Percentiles rank a stretch among this genome's conserved stretches.
Conservation (phyloP, 2,888 invertebrate genomes). For the Eulithis testata region DNA sequence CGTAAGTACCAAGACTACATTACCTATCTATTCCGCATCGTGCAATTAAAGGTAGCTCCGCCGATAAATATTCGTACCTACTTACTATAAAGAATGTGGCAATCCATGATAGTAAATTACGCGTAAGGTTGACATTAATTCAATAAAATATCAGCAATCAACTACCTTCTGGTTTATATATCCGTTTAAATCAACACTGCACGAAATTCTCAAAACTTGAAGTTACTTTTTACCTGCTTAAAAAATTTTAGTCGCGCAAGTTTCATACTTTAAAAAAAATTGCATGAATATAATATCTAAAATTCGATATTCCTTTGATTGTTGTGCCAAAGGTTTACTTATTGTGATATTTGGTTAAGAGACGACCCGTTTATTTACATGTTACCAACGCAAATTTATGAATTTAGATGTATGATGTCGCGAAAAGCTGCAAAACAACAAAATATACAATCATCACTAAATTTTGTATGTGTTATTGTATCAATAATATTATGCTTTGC, state of each 20-base stretch:
- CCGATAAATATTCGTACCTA: background rate
- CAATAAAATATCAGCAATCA: too few relatives aligned
- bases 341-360: constrained; percentile 78
- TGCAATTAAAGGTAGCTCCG: background rate
- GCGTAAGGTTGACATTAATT: background rate
- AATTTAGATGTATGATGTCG: background rate
- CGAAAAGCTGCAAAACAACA: too few relatives aligned
- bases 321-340: constrained; percentile 68
- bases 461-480: background rate
- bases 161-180: too few relatives aligned
- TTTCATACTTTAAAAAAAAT: too few relatives aligned
- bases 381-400: background rate
- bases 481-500: background rate
- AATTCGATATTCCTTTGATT: constrained; percentile 33
- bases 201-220: too few relatives aligned
- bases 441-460: background rate
- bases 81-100: constrained; percentile 1
- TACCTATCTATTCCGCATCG: constrained; percentile 5
- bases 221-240: too few relatives aligned
- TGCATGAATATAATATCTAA: too few relatives aligned
- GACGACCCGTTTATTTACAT: constrained; percentile 35
- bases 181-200: too few relatives aligned
- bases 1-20: too few relatives aligned
- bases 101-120: background rate
- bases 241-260: too few relatives aligned